phyloP scores from a whole-genome alignment of 2,888 invertebrate genomes.

The Agrotis puta region DNA sequence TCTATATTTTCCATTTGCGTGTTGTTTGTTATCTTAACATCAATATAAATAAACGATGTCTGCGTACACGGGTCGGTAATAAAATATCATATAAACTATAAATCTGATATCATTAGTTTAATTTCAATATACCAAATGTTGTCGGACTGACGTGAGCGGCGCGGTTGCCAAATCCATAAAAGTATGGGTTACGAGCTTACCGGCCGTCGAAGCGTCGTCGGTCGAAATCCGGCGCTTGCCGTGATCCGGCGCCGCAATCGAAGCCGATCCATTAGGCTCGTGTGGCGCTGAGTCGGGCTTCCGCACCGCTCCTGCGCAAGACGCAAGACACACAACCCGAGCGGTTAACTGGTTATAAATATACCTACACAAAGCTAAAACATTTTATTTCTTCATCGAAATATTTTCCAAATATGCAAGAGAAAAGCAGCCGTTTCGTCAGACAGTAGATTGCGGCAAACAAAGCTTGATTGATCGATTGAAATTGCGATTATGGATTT shows the following conservation, averaged over 20 bases:
- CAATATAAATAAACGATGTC: slow-evolving; percentile 41
- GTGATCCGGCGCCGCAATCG: slow-evolving; percentile 42
- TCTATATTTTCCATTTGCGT: slow-evolving; percentile 26
- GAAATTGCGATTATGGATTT: slow-evolving; percentile 13
- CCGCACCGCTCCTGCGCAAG: slow-evolving; percentile 36
- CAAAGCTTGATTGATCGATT: slow-evolving; percentile 37
- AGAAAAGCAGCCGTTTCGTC: not conserved
- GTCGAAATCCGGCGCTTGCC: slow-evolving; percentile 14
- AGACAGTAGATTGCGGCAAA: slow-evolving; percentile 15
- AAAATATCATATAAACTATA: slow-evolving; percentile 47
- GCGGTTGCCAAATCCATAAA: slow-evolving; percentile 60
- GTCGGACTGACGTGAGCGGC: slow-evolving; percentile 40
- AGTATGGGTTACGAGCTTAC: slow-evolving; percentile 24
- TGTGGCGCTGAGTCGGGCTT: slow-evolving; percentile 29
- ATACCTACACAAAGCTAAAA: not conserved
- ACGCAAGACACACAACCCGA: slow-evolving; percentile 9
- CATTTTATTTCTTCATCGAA: not conserved
- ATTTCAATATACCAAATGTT: slow-evolving; percentile 34
- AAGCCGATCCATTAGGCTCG: slow-evolving; percentile 24
- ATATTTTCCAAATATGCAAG: not conserved
- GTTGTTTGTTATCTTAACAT: slow-evolving; percentile 44
- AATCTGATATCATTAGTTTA: slow-evolving; percentile 57
- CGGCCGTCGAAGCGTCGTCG: not conserved
- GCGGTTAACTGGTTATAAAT: not conserved
- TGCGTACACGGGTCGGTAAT: slow-evolving; percentile 33